A percentile compares a stretch with the other conserved stretches of the same genome.
Conservation (phyloP, 2,113 vertebrate genomes). For the Hassar affinis region DNA sequence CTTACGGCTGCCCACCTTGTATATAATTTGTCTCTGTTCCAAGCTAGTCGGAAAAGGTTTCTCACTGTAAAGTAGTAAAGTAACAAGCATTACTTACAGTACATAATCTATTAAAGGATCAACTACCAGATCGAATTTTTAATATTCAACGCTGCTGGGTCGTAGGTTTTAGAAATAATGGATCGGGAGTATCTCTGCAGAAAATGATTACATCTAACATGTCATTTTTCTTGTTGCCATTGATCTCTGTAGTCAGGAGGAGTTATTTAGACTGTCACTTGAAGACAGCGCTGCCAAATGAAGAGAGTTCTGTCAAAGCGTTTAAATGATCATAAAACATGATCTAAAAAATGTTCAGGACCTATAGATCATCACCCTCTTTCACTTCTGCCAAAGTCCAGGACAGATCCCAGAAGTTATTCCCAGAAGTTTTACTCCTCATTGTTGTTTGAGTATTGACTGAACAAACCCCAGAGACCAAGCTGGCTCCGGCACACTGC, state of each 20-base stretch:
- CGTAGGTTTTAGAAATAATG: neutral
- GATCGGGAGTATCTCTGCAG: neutral
- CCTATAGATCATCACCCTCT: neutral
- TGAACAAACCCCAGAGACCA: slow-evolving; percentile 64
- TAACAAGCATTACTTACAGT: neutral
- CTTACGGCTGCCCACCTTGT: slow-evolving; percentile 27
- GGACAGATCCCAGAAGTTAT: neutral
- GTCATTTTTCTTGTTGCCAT: neutral
- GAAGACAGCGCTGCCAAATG: neutral
- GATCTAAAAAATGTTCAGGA: neutral
- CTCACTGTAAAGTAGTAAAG: neutral
- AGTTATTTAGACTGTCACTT: neutral
- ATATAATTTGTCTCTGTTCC: slow-evolving; percentile 33
- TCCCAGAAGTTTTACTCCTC: slow-evolving; percentile 39
- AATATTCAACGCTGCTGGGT: neutral
- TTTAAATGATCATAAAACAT: neutral
- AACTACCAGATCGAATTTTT: neutral
- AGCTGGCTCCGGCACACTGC: slow-evolving; percentile 58
- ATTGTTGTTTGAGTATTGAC: slow-evolving; percentile 56
- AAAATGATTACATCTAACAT: neutral
- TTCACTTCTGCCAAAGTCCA: slow-evolving; percentile 14
- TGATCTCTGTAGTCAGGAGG: neutral
- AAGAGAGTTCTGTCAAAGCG: slow-evolving; percentile 18
- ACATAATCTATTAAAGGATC: slow-evolving; percentile 4
- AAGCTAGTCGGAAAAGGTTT: neutral